Conservation (phyloP, 2,888 invertebrate species). For the Limnephilus rhombicus region DNA sequence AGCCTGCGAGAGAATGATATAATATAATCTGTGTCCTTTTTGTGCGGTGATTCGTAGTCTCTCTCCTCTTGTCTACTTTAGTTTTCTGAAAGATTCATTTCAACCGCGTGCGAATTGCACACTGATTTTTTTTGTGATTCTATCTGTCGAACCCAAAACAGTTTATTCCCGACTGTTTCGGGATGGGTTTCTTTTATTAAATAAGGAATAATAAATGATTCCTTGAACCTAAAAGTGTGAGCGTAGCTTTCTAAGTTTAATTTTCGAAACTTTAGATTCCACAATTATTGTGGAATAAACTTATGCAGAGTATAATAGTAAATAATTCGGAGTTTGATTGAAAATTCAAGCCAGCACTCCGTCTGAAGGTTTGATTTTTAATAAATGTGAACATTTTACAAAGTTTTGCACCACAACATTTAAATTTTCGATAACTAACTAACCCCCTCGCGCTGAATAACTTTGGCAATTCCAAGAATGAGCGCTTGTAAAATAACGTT, state of each 20-base stretch:
- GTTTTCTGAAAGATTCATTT: too few species aligned
- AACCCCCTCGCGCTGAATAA: neutral
- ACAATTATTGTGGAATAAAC: neutral
- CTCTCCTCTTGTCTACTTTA: too few species aligned
- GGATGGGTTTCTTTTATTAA: neutral
- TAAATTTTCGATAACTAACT: constrained; percentile 31
- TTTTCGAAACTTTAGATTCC: neutral
- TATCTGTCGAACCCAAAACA: neutral
- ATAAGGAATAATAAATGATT: neutral
- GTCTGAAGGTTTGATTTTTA: neutral
- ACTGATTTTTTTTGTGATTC: neutral
- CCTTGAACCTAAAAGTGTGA: too few species aligned
- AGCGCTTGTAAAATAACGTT: constrained; percentile 33
- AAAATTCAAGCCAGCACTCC: neutral
- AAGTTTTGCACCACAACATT: constrained; percentile 2
- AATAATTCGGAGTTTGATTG: neutral
- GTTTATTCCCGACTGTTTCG: neutral
- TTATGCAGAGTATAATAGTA: neutral
- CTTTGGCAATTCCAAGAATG: constrained; percentile 27
- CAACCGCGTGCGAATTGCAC: too few species aligned
- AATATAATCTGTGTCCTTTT: too few species aligned
- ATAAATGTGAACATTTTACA: neutral
- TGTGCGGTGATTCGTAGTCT: too few species aligned
- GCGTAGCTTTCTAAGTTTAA: neutral
- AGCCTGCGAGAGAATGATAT: too few species aligned